phyloP scores from a whole-genome alignment of 1,140 invertebrate species.

The Tetragonula clypearis region DNA sequence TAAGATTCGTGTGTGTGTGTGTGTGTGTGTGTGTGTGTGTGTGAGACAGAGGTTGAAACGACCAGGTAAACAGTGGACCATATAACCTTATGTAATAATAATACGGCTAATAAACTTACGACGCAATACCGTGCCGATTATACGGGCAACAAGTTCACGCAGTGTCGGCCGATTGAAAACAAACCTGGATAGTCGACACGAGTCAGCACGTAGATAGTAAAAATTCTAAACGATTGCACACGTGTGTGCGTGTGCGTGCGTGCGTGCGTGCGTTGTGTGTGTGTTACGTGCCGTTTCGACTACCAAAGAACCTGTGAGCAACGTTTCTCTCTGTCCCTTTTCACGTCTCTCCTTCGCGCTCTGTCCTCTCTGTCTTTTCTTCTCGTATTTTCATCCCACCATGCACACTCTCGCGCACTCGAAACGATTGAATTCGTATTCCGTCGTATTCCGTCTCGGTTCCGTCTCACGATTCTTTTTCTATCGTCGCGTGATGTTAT shows the following conservation, averaged over 20 bases:
- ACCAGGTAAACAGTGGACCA: slow-evolving; percentile 29
- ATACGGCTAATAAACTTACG: slow-evolving; percentile 34
- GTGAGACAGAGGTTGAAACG: neutral
- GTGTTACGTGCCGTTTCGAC: neutral
- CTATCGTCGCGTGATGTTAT: slow-evolving; percentile 48
- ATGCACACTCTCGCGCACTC: neutral
- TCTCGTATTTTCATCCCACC: neutral
- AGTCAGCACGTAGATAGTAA: slow-evolving; percentile 22
- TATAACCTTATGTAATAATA: slow-evolving; percentile 32
- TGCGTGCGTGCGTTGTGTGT: no score
- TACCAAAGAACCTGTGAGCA: neutral
- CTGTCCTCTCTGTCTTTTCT: slow-evolving; percentile 17
- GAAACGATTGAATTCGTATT: neutral
- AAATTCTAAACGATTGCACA: neutral
- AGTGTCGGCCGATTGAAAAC: slow-evolving; percentile 39
- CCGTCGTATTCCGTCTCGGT: neutral
- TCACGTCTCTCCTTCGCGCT: neutral
- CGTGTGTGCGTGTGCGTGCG: no score
- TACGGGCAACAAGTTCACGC: slow-evolving; percentile 48
- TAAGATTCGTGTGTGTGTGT: neutral
- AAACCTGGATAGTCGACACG: slow-evolving; percentile 37
- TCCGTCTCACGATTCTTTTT: neutral
- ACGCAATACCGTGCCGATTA: slow-evolving; percentile 39
- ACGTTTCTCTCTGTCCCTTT: neutral
- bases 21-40: neutral